These are phyloP conservation scores for Tridacna crocea DNA, from an alignment of 2,888 invertebrate genomes.

Conservation along the genomic window DNA sequence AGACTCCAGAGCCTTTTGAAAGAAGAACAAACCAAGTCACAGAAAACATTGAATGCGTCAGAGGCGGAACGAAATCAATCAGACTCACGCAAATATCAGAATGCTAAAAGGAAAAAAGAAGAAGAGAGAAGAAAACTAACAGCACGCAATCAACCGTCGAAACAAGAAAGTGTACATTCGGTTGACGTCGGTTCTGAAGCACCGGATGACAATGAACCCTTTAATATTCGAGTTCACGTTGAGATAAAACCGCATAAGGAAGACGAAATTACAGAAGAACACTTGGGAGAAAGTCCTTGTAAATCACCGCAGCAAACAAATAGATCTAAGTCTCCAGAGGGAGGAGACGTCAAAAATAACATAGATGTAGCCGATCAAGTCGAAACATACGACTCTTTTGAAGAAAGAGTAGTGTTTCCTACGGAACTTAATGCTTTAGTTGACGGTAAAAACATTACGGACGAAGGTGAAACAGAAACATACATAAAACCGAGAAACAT, in stretches of 20 bases:
- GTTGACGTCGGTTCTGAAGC: conserved; percentile 18
- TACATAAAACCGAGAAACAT: conserved; percentile 39
- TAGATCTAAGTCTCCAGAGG: not conserved
- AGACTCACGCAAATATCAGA: not conserved
- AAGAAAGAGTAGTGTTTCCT: conserved; percentile 34
- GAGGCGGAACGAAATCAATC: not conserved
- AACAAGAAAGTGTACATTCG: not conserved
- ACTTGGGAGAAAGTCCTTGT: not conserved
- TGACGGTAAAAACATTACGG: not conserved
- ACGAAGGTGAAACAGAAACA: conserved; percentile 16
- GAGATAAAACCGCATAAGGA: conserved; percentile 51
- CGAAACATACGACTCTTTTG: not conserved
- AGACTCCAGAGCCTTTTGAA: conserved; percentile 26
- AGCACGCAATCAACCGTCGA: not conserved
- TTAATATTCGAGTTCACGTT: conserved; percentile 59
- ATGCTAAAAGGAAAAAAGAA: not conserved
- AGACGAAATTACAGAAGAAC: conserved; percentile 1
- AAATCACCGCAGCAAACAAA: not conserved
- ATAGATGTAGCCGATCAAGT: not conserved
- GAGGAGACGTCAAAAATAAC: not conserved
- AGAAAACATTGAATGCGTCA: not conserved
- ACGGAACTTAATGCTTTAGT: conserved; percentile 8
- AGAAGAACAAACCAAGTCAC: conserved; percentile 27
- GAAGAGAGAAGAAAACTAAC: conserved; percentile 6
- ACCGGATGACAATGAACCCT: conserved; percentile 49